Evolutionary conservation across 2,113 vertebrate genomes (phyloP), one percentile per base, ranked within the genome.

Genomic region (Aegypius monachus): DNA sequence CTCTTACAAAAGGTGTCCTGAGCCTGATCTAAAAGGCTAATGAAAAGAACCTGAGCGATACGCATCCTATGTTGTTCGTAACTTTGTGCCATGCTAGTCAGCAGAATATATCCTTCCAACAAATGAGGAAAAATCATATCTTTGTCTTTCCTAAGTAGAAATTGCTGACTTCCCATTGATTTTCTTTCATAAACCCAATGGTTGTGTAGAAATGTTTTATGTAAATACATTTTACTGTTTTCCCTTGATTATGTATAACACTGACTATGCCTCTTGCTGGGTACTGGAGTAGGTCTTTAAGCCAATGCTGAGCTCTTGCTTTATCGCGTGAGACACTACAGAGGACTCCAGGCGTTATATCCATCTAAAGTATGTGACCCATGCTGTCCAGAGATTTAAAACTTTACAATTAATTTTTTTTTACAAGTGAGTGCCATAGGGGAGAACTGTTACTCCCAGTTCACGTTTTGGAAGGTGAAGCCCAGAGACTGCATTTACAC

Each of bases 51-150:
- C 9, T 1, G 2, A 34, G 16, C 10, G 11, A 50, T 68, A 55
- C 0, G 0, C 11, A 15, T 73, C 45, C 8, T 65, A 50, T 66
- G 48, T 36, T 53, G 52, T 72, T 53, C 3, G 8, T 87, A 78
- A 56, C 48, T 84, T 40, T 0, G 6, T 29, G 34, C 65, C 19
- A 8, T 36, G 43, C 38, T 55, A 52, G 43, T 65, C 36, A 73
- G 78, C 21, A 85, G 68, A 75, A 56, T 16, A 11, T 3, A 59
- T 26, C 10, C 10, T 59, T 74, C 50, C 56, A 94, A 47, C 4
- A 38, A 81, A 53, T 0, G 2, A 47, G 43, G 34, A 34, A 65
- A 90, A 91, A 91, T 48, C 10, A 2, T 38, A 4, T 55, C 38
- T 83, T 71, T 59, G 18, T 67, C 48, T 75, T 66, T 55, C 8